These are phyloP conservation scores for Pyrochroa serraticornis DNA, from an alignment of 2,888 invertebrate genomes.

Conservation along the genomic window DNA sequence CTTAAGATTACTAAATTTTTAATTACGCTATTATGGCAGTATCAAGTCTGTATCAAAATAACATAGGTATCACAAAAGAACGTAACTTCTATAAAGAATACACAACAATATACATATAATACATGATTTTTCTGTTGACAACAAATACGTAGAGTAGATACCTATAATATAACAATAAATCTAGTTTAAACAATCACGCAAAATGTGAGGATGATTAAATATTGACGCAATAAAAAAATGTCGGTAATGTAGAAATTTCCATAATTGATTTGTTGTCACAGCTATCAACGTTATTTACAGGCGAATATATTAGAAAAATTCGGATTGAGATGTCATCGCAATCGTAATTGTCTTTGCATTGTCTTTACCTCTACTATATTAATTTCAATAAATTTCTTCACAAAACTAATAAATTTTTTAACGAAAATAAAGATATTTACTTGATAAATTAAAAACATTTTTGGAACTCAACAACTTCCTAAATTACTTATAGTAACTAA, in stretches of 20 bases:
- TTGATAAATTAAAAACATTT: background rate
- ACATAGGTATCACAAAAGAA: constrained; percentile 22
- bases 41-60: constrained; percentile 14
- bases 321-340: constrained; percentile 44
- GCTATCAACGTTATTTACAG: constrained; percentile 49
- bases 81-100: constrained; percentile 7
- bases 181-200: background rate
- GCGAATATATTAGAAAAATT: constrained; percentile 38
- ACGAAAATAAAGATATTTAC: background rate
- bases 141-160: constrained; percentile 16
- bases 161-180: background rate
- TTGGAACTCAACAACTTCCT: constrained; percentile 5
- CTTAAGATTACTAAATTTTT: constrained; percentile 12
- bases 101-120: constrained; percentile 26
- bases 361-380: constrained; percentile 5
- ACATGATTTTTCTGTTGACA: constrained; percentile 23
- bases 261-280: constrained; percentile 52
- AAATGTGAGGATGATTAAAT: background rate
- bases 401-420: background rate
- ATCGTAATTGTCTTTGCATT: constrained; percentile 37
- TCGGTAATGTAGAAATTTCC: background rate
- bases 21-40: constrained; percentile 15
- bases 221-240: constrained; percentile 33
- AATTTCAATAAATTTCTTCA: background rate
- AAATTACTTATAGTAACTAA: constrained; percentile 8